A percentile compares a stretch with the other conserved stretches of the same genome.
Conservation (phyloP, 2,113 vertebrate species). For the Hydropotes inermis region DNA sequence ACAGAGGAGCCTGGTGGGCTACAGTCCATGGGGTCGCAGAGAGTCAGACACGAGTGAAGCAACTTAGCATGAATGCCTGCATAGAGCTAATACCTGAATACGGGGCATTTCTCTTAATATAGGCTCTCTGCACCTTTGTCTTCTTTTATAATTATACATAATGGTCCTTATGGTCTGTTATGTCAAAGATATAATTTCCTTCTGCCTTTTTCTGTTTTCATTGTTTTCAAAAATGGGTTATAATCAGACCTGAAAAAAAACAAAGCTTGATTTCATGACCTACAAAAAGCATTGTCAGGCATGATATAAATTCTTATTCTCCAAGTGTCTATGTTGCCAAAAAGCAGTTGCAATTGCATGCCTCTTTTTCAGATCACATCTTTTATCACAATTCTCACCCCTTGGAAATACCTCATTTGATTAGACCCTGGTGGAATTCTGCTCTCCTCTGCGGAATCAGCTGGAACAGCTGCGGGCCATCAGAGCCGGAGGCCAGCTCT, state of each 20-base stretch:
- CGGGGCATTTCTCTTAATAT: neutral
- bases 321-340: no score
- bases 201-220: neutral
- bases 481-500: neutral
- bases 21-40: neutral
- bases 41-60: neutral
- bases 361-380: neutral
- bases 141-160: neutral
- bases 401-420: neutral
- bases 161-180: neutral
- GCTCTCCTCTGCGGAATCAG: no score
- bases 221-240: neutral
- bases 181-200: neutral
- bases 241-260: neutral
- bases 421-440: neutral
- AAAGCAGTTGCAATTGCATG: neutral
- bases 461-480: neutral
- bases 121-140: neutral
- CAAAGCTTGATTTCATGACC: neutral
- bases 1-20: neutral
- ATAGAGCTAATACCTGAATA: accelerated
- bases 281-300: neutral
- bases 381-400: neutral
- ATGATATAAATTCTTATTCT: neutral
- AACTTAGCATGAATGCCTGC: neutral